Evolutionary conservation across 1,140 invertebrate species (phyloP), one percentile per base, ranked within the genome.

Genomic region (Helicoverpa armigera): DNA sequence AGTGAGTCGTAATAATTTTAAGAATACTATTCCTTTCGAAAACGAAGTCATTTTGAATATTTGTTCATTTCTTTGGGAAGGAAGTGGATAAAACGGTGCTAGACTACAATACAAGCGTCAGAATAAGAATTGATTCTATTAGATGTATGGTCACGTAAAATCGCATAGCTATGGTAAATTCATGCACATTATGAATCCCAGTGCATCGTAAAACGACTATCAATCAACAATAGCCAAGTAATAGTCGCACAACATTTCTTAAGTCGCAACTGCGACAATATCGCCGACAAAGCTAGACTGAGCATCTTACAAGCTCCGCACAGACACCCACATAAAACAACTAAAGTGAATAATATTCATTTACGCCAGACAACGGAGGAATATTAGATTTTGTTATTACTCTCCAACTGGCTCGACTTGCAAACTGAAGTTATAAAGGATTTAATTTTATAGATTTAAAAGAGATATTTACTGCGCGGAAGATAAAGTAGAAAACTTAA

Each of bases 381-480:
- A 81, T 83, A 82, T 79, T 82, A 82, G 69, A 82, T 82, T 82
- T 87, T 85, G 85, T 83, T 73, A 60, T 69, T 69, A 16, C 65
- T 69, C 43, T n/a, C 43, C 65, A 69, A 67, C 43, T 69, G 43
- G 65, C 65, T 48, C 35, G 14, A 50, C 65, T 69, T 50, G 18
- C 65, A 69, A 43, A 50, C 11, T 18, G 16, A 16, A 50, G 11
- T 69, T 69, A 69, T 69, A 69, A 69, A 69, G 65, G 43, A 50
- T 18, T 69, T 69, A n/a, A 69, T 69, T 69, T 69, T 69, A 69
- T 16, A 50, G 65, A 69, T 69, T 5, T 18, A 10, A 69, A 23
- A 14, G 63, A 10, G 31, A 16, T 69, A 69, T 69, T 69, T 50
- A 50, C 65, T 69, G 3, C 31, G 18, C 50, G 35, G 65, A 48